Base-by-base conservation (phyloP, 1,140 invertebrate genomes). In the Caenorhabditis brenneri region DNA sequence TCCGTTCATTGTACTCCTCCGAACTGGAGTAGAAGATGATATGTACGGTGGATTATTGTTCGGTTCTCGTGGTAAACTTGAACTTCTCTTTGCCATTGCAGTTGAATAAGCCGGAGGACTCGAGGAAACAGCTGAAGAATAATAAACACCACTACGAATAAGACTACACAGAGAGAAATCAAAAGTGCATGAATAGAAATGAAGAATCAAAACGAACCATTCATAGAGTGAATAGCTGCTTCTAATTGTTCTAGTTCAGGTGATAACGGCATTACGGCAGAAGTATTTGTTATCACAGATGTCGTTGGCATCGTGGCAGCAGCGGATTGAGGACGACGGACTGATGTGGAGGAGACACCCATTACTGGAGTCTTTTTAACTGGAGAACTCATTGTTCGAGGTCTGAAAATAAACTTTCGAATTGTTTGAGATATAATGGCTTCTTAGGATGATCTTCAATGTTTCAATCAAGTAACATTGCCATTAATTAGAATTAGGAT, bases 41-140 rank as follows among this genome's bases (percentile, higher is more conserved):
- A 31, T 24, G 39, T 6, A 42, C 9, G 36, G 22, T 24, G 65
- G 65, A 74, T 74, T 74, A n/a, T 74, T 74, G 15, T 74, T 74
- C 12, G 65, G 36, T 42, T 74, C 65, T 42, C 65, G 42, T 9
- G 65, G 65, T 42, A 74, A 36, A 74, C 65, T 74, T 22, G 65
- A 74, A 74, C 65, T 74, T n/a, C 65, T n/a, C 46, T 74, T 74
- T 24, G 65, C 65, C 65, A 74, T 74, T 39, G 65, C 65, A 22
- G 65, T 74, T 42, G 65, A 74, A 42, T 74, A 74, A 10, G 65
- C 36, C 12, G 65, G 65, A 2, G 65, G 65, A 27, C n/a, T 74
- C 22, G 33, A 31, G 19, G 58, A 12, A 12, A 74, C 33, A 74
- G 42, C 65, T 74, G 65, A 74, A 74, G 65, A 42, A 36, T 74